Evolutionary conservation across 2,888 invertebrate species (phyloP), one percentile per base, ranked within the genome.

Genomic region (Orchestes rusci): DNA sequence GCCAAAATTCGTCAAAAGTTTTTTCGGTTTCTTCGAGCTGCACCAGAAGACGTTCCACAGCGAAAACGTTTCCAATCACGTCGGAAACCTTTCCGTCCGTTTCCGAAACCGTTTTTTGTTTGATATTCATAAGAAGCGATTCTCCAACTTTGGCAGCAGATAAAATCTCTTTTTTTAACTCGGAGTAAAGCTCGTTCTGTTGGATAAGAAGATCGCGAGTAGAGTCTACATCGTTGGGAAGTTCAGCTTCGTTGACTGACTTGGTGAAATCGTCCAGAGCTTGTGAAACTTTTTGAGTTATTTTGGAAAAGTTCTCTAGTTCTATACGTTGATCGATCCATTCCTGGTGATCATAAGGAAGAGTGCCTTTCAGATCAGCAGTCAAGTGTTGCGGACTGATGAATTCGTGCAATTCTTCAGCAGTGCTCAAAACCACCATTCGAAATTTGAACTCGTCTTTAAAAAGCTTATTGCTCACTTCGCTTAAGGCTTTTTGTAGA

Each of bases 281-380:
- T 52, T 80, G 75, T 15, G 94, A 92, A 44, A 95, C 90, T 63
- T 90, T 85, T 63, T 89, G 87, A 54, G 93, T 93, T 64, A 92
- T 79, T 36, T 82, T 80, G 31, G 93, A 93, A 73, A 96, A 95
- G 66, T 92, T 90, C 70, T 96, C 96, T 62, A 96, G 77, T 69
- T 96, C 95, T 69, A 92, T 87, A 73, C 96, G 77, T 68, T 96
- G 93, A 62, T 94, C 88, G 64, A 96, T 93, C 96, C 96, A 97
- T 63, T 93, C 91, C 43, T 89, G 80, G 68, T 96, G 92, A 58
- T 89, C 87, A 71, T 94, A 96, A 50, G 84, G 80, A 53, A 96
- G 72, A 50, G 80, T 78, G 1, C 96, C 96, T 2, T 91, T 92
- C 49, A 97, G 76, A 65, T 95, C 95, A 19, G 80, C 74, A 0